These are phyloP conservation scores for Oryctes rhinoceros DNA, from an alignment of 1,140 invertebrate genomes.

Conservation along the genomic window DNA sequence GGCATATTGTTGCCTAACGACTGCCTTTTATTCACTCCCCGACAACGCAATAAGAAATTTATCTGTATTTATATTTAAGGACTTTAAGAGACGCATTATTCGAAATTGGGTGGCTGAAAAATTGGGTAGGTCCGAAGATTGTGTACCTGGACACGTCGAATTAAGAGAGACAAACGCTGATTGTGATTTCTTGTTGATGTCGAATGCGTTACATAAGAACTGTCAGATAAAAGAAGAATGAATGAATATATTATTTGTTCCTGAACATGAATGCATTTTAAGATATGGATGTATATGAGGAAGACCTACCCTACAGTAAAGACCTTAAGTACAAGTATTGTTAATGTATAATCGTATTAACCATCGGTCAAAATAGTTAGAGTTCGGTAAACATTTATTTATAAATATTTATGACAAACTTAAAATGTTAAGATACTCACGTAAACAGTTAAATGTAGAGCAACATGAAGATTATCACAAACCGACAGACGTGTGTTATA, in stretches of 20 bases:
- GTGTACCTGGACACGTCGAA: slow-evolving; percentile 19
- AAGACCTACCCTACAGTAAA: too few species aligned
- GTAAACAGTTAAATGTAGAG: too few species aligned
- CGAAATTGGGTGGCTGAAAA: slow-evolving; percentile 30
- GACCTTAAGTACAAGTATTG: too few species aligned
- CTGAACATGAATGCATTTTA: background rate
- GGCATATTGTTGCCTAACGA: slow-evolving; percentile 37
- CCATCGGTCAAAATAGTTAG: too few species aligned
- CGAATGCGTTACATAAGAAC: background rate
- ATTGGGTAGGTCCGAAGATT: slow-evolving; percentile 24
- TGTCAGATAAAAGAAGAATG: background rate
- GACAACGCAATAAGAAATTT: slow-evolving; percentile 38
- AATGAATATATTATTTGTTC: slow-evolving; percentile 18
- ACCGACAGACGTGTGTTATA: too few species aligned
- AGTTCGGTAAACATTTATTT: too few species aligned
- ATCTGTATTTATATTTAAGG: slow-evolving; percentile 39
- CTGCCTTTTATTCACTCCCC: slow-evolving; percentile 28
- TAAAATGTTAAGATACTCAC: too few species aligned
- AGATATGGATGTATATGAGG: too few species aligned
- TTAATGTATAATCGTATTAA: too few species aligned
- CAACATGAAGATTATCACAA: too few species aligned
- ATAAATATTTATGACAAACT: too few species aligned
- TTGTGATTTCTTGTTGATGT: background rate
- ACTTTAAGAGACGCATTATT: slow-evolving; percentile 15
- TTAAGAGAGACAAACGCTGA: slow-evolving; percentile 3